Base-by-base conservation (phyloP, 1,140 invertebrate species). In the Leptinotarsa defecta region DNA sequence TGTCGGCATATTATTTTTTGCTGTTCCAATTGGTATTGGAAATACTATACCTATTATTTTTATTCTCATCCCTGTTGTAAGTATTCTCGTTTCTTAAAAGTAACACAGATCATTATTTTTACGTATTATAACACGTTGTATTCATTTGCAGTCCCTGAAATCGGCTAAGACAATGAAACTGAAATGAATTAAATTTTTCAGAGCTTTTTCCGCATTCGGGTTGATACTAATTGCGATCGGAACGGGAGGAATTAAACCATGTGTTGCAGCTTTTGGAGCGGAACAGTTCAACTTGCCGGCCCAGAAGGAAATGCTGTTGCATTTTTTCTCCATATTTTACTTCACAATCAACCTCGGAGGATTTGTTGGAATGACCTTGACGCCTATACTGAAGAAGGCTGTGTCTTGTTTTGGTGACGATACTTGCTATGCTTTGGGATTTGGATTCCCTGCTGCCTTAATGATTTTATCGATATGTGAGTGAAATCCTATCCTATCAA, bases 241-340 rank as follows among this genome's bases (percentile, higher is more conserved):
- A 2, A 96, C 95, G 0, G 98, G 97, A 82, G 92, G 94, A 75
- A 92, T 94, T 70, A 95, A 94, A 84, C 92, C 94, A 4, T 94
- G 92, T 85, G 91, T 95, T 3, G 88, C 91, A 49, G 91, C 93
- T 0, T 94, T 94, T 85, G 93, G 93, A 67, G 93, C 91, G 20
- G 92, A 93, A 80, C 92, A 96, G 87, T 94, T 93, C 81, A 87
- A 85, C n/a, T 79, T 90, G 13, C 91, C 91, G 3, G 85, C 87
- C 75, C 89, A 89, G 83, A 88, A 88, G 74, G 84, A 87, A 71
- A 85, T 89, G 52, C 84, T 93, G 17, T 86, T 89, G 74, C 87
- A 89, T 94, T 94, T 86, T 48, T 95, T 95, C 84, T 94, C 93
- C 0, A 88, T 92, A 13, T 94, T 94, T 85, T 95, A 94, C 82